Evolutionary conservation across 2,113 vertebrate species (phyloP).

Genomic region (Rousettus leschenaultii): DNA sequence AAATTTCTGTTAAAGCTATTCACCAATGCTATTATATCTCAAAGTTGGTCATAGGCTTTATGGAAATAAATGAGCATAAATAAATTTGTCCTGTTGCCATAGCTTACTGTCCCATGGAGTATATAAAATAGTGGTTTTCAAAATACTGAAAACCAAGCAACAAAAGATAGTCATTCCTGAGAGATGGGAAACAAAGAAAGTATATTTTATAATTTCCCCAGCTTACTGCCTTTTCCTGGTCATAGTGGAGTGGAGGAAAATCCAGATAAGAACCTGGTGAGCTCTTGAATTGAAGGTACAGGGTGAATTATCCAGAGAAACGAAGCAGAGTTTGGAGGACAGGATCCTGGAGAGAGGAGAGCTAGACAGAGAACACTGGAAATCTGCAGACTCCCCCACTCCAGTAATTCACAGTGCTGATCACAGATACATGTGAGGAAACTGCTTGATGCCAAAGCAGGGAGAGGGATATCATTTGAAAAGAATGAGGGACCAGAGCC

Average conservation of each 20-base stretch:
- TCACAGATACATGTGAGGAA: neutral
- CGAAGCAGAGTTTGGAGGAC: neutral
- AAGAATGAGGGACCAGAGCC: neutral
- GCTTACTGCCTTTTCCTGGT: neutral
- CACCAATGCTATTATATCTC: neutral
- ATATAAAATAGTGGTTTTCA: neutral
- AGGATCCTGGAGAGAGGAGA: neutral
- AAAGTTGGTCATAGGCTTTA: neutral
- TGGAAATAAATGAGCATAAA: neutral
- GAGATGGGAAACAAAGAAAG: neutral
- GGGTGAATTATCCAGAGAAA: neutral
- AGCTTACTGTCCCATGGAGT: neutral
- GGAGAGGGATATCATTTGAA: neutral
- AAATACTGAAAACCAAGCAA: neutral
- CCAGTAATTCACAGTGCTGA: neutral
- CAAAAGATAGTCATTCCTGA: neutral
- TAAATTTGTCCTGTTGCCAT: neutral
- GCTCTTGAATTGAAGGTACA: neutral
- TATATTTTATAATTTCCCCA: neutral
- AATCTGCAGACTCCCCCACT: neutral
- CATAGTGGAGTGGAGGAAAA: neutral
- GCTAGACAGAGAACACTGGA: neutral
- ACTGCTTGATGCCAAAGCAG: neutral
- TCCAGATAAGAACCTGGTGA: neutral
- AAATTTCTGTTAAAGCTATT: neutral